Percentiles rank a stretch among this genome's conserved stretches.
Evolutionary conservation across 2,888 invertebrate genomes (phyloP).

Genomic region (Tenthredo mesomela): DNA sequence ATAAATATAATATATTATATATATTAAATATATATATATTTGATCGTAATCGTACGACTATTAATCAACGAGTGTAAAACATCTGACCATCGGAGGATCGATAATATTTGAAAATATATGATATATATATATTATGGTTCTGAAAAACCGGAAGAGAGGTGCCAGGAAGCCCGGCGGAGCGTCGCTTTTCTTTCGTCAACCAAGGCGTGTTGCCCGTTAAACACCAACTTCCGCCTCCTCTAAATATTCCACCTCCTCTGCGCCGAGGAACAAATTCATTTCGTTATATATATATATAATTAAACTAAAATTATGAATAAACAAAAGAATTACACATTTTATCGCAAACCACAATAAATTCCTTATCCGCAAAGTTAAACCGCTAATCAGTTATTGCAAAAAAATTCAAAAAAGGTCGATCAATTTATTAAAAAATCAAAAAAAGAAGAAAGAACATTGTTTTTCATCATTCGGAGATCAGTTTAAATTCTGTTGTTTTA

Average conservation of each 20-base stretch:
- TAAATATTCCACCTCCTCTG: conserved; percentile 40
- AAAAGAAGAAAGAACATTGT: background rate
- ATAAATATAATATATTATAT: background rate
- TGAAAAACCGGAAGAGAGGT: conserved; percentile 58
- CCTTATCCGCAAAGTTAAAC: background rate
- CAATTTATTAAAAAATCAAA: background rate
- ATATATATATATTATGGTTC: conserved; percentile 56
- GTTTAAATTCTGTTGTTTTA: background rate
- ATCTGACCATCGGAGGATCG: conserved; percentile 22
- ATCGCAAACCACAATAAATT: too few species aligned
- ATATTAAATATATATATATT: background rate
- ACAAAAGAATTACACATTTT: background rate
- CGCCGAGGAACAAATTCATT: background rate
- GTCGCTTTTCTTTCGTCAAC: conserved; percentile 78
- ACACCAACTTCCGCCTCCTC: conserved; percentile 46
- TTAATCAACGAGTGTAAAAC: conserved; percentile 24
- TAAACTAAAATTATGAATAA: background rate
- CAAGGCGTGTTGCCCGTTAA: conserved; percentile 65
- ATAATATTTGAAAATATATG: conserved; percentile 37
- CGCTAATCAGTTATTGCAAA: background rate
- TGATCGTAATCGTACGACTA: background rate
- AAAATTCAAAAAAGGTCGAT: too few species aligned
- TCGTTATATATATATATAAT: too few species aligned
- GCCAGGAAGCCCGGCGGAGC: conserved; percentile 71
- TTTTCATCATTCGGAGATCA: background rate